These are phyloP conservation scores for Acrossocheilus wenchowensis DNA, from an alignment of 2,797 vertebrate genomes.

Conservation along the genomic window DNA sequence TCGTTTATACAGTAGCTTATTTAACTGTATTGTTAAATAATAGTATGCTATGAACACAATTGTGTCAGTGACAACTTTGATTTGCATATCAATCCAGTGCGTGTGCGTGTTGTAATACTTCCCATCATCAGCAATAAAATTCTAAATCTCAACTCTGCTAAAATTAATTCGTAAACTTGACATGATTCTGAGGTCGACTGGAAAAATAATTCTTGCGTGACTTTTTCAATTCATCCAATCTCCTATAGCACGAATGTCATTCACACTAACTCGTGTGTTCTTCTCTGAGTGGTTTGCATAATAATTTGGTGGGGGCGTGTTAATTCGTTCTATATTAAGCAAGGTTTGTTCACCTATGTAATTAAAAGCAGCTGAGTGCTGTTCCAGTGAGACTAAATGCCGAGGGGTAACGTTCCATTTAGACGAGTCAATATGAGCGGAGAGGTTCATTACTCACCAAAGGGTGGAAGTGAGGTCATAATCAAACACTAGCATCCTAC, in stretches of 20 bases:
- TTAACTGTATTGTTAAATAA: not conserved
- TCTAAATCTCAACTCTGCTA: not conserved
- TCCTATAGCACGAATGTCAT: not conserved
- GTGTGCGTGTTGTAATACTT: not conserved
- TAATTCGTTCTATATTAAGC: constrained; percentile 39
- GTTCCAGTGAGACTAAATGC: constrained; percentile 40
- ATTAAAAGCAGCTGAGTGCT: constrained; percentile 45
- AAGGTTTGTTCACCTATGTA: constrained; percentile 36
- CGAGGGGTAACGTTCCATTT: constrained; percentile 37
- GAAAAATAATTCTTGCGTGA: not conserved
- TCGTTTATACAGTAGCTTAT: no score
- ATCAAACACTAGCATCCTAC: constrained; percentile 41
- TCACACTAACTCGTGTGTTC: constrained; percentile 3
- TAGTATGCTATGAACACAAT: not conserved
- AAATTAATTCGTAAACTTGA: not conserved
- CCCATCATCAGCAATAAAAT: not conserved
- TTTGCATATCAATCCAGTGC: not conserved
- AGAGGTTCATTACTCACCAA: constrained; percentile 43
- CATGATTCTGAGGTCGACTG: not conserved
- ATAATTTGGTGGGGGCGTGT: constrained; percentile 14
- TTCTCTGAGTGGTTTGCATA: constrained; percentile 10
- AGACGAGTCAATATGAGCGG: constrained; percentile 31
- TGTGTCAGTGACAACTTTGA: not conserved
- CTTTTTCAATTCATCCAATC: not conserved
- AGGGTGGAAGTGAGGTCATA: constrained; percentile 42